Evolutionary conservation across 2,797 vertebrate genomes (phyloP).

Genomic region (Trichosurus vulpecula): DNA sequence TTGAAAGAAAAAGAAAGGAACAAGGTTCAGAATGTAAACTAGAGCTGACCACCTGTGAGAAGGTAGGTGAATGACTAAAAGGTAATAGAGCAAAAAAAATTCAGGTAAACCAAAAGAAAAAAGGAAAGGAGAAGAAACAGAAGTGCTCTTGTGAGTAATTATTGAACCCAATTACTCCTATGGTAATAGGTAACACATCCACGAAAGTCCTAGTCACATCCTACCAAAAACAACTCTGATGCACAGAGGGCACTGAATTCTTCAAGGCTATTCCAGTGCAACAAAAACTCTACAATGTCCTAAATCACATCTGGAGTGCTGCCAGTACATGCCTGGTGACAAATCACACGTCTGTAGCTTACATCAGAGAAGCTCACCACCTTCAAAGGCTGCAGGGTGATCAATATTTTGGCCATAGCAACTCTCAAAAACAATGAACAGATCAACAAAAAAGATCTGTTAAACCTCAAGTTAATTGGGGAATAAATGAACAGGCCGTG

Average conservation of each 20-base stretch:
- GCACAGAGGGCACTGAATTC: not conserved
- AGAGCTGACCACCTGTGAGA: not conserved
- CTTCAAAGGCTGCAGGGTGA: not conserved
- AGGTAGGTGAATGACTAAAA: not conserved
- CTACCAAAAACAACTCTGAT: not conserved
- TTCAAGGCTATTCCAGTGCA: too few relatives aligned
- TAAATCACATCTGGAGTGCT: not conserved
- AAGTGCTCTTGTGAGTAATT: not conserved
- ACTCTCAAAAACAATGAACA: not conserved
- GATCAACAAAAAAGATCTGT: not conserved
- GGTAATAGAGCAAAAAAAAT: not conserved
- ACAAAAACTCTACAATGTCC: not conserved
- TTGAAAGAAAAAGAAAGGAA: not conserved
- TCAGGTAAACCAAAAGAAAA: not conserved
- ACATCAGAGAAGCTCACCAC: not conserved
- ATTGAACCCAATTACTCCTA: not conserved
- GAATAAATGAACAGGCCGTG: not conserved
- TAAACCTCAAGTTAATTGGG: not conserved
- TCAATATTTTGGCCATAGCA: not conserved
- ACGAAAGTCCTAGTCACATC: too few relatives aligned
- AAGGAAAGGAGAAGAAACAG: not conserved
- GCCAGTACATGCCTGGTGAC: not conserved
- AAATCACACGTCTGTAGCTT: not conserved
- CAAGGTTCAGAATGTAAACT: not conserved
- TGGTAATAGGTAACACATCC: not conserved